A percentile compares a stretch with the other conserved stretches of the same genome.
phyloP scores from a whole-genome alignment of 2,888 invertebrate species.

The Drosophila maculinotata region DNA sequence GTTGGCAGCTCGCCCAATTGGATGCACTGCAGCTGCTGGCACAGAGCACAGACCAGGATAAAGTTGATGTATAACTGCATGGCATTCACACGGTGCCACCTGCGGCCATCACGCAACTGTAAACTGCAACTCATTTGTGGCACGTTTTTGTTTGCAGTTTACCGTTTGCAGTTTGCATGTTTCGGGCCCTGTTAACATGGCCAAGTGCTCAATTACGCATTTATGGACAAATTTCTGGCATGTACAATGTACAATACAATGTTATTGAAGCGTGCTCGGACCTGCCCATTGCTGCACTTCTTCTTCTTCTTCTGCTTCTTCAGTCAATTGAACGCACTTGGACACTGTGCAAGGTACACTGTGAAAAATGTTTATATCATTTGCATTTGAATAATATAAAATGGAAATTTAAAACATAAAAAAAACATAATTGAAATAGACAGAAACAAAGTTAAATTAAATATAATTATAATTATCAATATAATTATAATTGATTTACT shows the following conservation, averaged over 20 bases:
- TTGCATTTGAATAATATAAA: no score
- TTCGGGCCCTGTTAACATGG: conserved; percentile 8
- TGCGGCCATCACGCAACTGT: conserved; percentile 47
- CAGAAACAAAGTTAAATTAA: no score
- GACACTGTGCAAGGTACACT: neutral
- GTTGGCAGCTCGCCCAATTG: neutral
- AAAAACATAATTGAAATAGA: no score
- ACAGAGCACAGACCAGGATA: conserved; percentile 4
- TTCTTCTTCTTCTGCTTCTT: no score
- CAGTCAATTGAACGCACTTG: neutral
- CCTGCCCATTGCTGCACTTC: neutral
- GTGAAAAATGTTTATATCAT: no score
- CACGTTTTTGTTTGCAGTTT: neutral
- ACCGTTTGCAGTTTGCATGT: conserved; percentile 15
- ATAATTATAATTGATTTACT: no score
- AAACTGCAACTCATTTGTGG: neutral
- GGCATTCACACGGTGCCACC: neutral
- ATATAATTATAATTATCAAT: no score
- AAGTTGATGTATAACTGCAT: conserved; percentile 24
- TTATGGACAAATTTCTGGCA: neutral
- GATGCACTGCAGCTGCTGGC: conserved; percentile 12
- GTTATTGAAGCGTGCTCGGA: neutral
- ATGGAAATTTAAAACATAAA: no score
- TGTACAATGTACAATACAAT: conserved; percentile 4
- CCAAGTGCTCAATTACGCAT: conserved; percentile 15